These are phyloP conservation scores for Drosophila imparisetae DNA, from an alignment of 2,888 invertebrate species.

Conservation along the genomic window DNA sequence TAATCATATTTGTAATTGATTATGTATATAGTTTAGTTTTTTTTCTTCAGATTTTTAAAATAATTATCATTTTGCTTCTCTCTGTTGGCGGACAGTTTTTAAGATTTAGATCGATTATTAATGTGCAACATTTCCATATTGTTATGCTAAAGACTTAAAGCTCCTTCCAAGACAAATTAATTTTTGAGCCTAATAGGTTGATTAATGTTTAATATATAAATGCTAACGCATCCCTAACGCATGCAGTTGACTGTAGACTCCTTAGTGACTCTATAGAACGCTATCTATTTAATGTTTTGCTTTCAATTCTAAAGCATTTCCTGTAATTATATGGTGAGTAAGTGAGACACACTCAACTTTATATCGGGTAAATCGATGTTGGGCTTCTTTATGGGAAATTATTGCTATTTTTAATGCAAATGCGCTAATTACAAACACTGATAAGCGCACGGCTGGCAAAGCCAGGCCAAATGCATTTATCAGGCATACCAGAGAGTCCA, in stretches of 20 bases:
- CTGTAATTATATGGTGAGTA: slow-evolving; percentile 63
- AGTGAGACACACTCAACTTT: slow-evolving; percentile 24
- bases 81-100: neutral
- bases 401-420: slow-evolving; percentile 81
- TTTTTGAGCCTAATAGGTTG: no score
- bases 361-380: slow-evolving; percentile 47
- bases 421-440: slow-evolving; percentile 82
- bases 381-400: slow-evolving; percentile 76
- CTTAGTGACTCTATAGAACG: slow-evolving; percentile 39
- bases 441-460: slow-evolving; percentile 59
- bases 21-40: neutral
- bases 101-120: no score
- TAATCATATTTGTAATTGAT: neutral
- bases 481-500: slow-evolving; percentile 60
- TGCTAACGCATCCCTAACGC: slow-evolving; percentile 27
- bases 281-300: slow-evolving; percentile 74
- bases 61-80: neutral
- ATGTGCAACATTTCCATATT: no score
- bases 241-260: slow-evolving; percentile 5
- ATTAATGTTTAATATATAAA: no score
- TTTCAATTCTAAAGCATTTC: slow-evolving; percentile 72
- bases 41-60: neutral
- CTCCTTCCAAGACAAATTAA: no score
- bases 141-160: no score
- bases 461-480: slow-evolving; percentile 58